Evolutionary conservation across 2,113 vertebrate species (phyloP).

Genomic region (Pristiophorus japonicus): DNA sequence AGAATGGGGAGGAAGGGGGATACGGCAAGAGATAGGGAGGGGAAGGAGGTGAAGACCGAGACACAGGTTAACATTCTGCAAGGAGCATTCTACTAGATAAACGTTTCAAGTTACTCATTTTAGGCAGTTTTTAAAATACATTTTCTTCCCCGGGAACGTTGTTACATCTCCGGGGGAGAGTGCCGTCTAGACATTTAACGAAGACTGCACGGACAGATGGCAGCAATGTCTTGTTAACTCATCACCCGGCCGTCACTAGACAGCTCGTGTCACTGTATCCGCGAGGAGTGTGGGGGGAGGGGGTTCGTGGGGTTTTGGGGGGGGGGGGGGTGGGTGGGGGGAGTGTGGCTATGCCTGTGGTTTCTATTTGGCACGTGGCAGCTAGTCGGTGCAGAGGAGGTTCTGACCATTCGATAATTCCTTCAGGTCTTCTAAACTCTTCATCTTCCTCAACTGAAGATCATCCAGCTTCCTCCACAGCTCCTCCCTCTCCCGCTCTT

Average conservation of each 20-base stretch:
- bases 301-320: conserved; percentile 38
- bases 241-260: no score
- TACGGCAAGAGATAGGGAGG: no score
- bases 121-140: background rate
- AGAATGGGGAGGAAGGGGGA: background rate
- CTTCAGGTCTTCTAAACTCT: conserved; percentile 62
- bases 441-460: conserved; percentile 69
- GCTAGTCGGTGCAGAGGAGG: conserved; percentile 53
- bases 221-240: no score
- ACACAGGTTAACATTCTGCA: background rate
- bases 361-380: background rate
- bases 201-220: background rate
- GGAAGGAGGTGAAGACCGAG: background rate
- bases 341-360: conserved; percentile 17
- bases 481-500: conserved; percentile 70
- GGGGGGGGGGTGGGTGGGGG: conserved; percentile 43
- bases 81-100: background rate
- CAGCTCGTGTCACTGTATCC: background rate
- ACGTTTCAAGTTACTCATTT: background rate
- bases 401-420: conserved; percentile 52
- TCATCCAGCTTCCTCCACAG: conserved; percentile 79
- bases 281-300: background rate
- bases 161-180: background rate
- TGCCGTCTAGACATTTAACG: background rate
- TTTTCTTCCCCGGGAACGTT: background rate